A percentile compares a stretch with the other conserved stretches of the same genome.
Evolutionary conservation across 2,797 vertebrate species (phyloP).

Genomic region (Pristis pectinata): DNA sequence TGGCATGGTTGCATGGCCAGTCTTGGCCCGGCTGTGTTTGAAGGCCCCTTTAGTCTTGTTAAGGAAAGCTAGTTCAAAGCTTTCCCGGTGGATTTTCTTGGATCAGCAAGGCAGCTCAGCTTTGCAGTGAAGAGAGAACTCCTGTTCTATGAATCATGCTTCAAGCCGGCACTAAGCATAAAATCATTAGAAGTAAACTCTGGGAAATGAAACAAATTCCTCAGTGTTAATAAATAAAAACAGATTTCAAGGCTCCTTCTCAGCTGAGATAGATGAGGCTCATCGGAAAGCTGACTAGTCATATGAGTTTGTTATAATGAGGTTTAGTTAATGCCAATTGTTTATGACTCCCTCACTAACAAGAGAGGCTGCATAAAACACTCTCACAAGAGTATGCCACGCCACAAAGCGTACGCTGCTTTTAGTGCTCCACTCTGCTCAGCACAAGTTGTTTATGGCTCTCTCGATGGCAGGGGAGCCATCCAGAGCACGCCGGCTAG

Average conservation of each 20-base stretch:
- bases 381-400: background rate
- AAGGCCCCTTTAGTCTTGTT: background rate
- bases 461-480: background rate
- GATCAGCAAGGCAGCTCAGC: background rate
- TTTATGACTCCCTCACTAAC: background rate
- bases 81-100: background rate
- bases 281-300: background rate
- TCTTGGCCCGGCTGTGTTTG: background rate
- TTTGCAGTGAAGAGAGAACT: background rate
- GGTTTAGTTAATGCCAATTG: conserved; percentile 24
- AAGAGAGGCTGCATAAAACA: conserved; percentile 17
- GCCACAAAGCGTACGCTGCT: background rate
- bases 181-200: background rate
- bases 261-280: background rate
- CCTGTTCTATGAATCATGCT: background rate
- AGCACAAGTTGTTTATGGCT: background rate
- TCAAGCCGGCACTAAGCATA: no score
- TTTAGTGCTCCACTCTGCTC: background rate
- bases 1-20: no score
- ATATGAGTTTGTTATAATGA: conserved; percentile 32
- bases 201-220: no score
- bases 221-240: background rate
- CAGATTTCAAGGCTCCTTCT: background rate
- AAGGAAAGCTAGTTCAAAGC: background rate
- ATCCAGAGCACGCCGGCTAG: background rate